phyloP scores from a whole-genome alignment of 2,888 invertebrate genomes.

The Acleris literana region DNA sequence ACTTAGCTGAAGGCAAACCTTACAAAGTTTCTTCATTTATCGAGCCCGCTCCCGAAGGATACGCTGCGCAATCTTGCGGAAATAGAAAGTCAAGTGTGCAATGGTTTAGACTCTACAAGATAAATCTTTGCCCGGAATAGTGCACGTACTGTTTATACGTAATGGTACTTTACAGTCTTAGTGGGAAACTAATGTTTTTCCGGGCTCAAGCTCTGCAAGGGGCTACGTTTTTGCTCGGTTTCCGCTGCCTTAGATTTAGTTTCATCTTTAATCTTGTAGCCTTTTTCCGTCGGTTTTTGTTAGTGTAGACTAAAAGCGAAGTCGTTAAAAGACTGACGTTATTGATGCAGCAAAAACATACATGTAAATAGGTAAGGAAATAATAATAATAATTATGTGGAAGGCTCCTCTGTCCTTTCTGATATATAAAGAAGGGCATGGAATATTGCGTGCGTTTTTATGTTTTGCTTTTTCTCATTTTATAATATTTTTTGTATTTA shows the following conservation, averaged over 20 bases:
- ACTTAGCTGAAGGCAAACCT: conserved; percentile 62
- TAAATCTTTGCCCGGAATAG: conserved; percentile 54
- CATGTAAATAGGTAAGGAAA: no score
- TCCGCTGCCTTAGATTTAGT: conserved; percentile 12
- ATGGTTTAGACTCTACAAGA: conserved; percentile 58
- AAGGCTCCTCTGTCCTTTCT: no score
- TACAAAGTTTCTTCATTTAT: conserved; percentile 71
- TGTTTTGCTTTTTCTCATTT: no score
- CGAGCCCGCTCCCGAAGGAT: conserved; percentile 62
- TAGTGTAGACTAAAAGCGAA: not conserved
- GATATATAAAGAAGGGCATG: no score
- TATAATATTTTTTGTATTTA: no score
- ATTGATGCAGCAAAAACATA: not conserved
- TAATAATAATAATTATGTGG: no score
- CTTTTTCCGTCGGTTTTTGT: conserved; percentile 6
- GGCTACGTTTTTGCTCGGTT: conserved; percentile 19
- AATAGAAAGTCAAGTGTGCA: conserved; percentile 75
- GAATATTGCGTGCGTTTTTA: no score
- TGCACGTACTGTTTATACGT: conserved; percentile 41
- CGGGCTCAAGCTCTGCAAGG: conserved; percentile 20
- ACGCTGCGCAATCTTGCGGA: conserved; percentile 61
- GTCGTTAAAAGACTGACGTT: not conserved
- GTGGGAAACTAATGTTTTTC: conserved; percentile 36
- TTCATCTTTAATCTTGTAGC: conserved; percentile 18
- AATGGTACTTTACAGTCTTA: conserved; percentile 38